Conservation (phyloP, 2,113 vertebrate genomes). For the Trogon melanurus region DNA sequence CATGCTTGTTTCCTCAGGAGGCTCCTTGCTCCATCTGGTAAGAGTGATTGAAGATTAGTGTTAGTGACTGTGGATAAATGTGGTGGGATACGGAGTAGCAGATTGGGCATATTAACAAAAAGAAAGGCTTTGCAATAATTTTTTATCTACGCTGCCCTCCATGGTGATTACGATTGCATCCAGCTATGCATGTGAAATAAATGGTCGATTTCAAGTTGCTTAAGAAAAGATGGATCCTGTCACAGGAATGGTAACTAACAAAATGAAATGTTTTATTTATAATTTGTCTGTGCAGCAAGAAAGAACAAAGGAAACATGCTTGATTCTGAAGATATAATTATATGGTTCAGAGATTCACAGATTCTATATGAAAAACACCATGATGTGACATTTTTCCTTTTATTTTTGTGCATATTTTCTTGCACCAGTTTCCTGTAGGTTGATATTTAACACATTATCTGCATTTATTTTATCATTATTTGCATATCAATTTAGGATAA, state of each 20-base stretch:
- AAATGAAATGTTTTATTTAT: neutral
- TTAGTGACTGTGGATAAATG: neutral
- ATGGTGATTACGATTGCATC: neutral
- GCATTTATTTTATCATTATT: neutral
- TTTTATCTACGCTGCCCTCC: neutral
- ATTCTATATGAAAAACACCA: neutral
- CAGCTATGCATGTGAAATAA: neutral
- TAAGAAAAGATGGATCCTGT: neutral
- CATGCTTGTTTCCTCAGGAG: conserved; percentile 81
- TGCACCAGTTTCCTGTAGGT: neutral
- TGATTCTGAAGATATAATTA: neutral
- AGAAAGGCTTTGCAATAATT: neutral
- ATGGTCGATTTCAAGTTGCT: neutral
- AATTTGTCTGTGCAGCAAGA: neutral
- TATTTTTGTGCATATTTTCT: neutral
- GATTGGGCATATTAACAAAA: neutral
- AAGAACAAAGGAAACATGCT: neutral
- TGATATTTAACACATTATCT: neutral
- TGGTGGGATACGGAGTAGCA: neutral
- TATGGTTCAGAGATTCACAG: neutral
- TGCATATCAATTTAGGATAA: neutral
- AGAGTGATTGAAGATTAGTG: conserved; percentile 55
- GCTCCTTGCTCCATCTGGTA: conserved; percentile 94
- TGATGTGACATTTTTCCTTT: neutral
- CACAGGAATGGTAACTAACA: neutral